Evolutionary conservation across 1,140 invertebrate genomes (phyloP).

Genomic region (Adoxophyes honmai): DNA sequence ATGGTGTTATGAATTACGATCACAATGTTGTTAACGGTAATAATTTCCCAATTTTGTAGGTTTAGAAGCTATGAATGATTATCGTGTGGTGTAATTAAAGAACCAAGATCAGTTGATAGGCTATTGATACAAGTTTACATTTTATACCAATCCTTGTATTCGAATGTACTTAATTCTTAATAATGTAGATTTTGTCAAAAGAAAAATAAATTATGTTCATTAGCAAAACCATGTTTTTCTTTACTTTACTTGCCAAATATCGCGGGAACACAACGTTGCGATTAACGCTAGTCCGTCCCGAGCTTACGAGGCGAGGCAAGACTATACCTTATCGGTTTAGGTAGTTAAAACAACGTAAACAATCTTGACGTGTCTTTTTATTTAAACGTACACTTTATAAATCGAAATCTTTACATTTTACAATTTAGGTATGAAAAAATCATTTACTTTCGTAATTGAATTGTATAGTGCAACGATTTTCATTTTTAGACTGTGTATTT

Average conservation of each 20-base stretch:
- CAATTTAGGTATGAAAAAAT: too few relatives aligned
- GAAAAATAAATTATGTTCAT: constrained; percentile 74
- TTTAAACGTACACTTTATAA: too few relatives aligned
- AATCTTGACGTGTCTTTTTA: too few relatives aligned
- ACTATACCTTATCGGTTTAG: too few relatives aligned
- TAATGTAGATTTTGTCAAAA: constrained; percentile 77
- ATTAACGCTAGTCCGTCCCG: too few relatives aligned
- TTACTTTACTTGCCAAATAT: constrained; percentile 30
- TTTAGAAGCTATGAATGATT: constrained; percentile 26
- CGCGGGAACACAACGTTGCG: too few relatives aligned
- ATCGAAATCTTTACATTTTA: too few relatives aligned
- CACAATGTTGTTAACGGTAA: constrained; percentile 26
- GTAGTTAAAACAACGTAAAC: too few relatives aligned
- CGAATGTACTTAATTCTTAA: constrained; percentile 74
- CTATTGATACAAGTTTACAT: constrained; percentile 67
- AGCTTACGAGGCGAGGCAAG: too few relatives aligned
- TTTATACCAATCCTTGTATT: constrained; percentile 76
- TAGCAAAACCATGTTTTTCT: constrained; percentile 41
- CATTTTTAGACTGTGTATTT: too few relatives aligned
- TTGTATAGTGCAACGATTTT: too few relatives aligned
- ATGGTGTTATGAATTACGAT: constrained; percentile 32
- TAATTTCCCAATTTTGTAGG: constrained; percentile 2
- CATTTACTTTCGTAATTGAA: too few relatives aligned
- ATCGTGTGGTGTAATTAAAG: constrained; percentile 62
- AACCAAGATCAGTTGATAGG: constrained; percentile 67